Percentiles rank a stretch among this genome's conserved stretches.
Conservation (phyloP, 2,797 vertebrate genomes). For the Ctenopoma kingsleyae region DNA sequence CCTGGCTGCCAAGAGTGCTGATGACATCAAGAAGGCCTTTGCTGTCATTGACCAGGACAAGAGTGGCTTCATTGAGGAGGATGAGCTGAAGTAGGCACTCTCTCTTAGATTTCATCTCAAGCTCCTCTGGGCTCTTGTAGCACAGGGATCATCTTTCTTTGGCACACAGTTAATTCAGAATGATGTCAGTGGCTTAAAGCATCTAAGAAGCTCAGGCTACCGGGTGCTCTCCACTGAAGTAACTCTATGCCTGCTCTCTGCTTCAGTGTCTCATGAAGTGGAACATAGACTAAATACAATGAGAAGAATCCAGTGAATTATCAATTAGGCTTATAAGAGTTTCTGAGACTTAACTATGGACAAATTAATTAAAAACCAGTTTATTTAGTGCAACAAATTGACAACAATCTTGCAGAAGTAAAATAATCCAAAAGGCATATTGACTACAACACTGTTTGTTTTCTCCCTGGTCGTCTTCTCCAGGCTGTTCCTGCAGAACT, state of each 20-base stretch:
- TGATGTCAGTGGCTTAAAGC: slow-evolving; percentile 34
- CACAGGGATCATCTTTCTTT: slow-evolving; percentile 41
- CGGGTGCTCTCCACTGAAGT: slow-evolving; percentile 18
- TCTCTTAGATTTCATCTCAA: slow-evolving; percentile 34
- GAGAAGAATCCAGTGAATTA: background rate
- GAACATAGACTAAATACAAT: background rate
- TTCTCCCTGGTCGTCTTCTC: slow-evolving; percentile 15
- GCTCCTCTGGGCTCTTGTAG: slow-evolving; percentile 11
- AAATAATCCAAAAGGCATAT: background rate
- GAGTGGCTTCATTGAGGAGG: slow-evolving; percentile 90
- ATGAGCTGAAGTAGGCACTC: slow-evolving; percentile 85
- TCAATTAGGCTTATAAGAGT: background rate
- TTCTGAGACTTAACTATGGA: too few species aligned
- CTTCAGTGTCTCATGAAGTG: slow-evolving; percentile 7
- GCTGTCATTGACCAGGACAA: slow-evolving; percentile 89
- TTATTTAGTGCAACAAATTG: background rate
- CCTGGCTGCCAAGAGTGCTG: slow-evolving; percentile 81
- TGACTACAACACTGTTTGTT: background rate
- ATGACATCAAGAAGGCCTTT: slow-evolving; percentile 86
- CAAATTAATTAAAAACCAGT: too few species aligned
- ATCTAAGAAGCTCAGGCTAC: slow-evolving; percentile 15
- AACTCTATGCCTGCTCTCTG: slow-evolving; percentile 20
- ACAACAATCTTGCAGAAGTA: background rate
- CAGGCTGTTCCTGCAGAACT: slow-evolving; percentile 88
- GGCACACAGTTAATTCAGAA: slow-evolving; percentile 22